Conservation (phyloP, 2,113 vertebrate species). For the Hypomesus transpacificus region DNA sequence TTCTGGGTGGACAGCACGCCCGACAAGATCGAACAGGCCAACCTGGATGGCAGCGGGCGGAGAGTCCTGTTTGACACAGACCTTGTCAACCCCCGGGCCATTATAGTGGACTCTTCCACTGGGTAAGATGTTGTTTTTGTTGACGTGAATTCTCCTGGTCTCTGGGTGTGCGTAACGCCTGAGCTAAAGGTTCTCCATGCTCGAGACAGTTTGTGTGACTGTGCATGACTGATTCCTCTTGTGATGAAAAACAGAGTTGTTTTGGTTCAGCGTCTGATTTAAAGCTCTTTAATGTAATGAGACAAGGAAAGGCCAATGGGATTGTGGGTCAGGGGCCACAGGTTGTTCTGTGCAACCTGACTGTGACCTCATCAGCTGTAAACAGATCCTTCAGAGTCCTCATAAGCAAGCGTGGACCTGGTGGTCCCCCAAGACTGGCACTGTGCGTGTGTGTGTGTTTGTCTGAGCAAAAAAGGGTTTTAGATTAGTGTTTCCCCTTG, state of each 20-base stretch:
- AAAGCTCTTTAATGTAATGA: neutral
- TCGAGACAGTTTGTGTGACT: neutral
- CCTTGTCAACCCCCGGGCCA: conserved; percentile 92
- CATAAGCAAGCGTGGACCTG: neutral
- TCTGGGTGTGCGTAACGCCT: neutral
- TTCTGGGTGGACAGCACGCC: conserved; percentile 95
- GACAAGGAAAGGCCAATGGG: neutral
- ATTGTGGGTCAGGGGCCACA: conserved; percentile 39
- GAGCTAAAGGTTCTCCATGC: neutral
- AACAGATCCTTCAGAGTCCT: conserved; percentile 37
- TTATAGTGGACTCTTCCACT: conserved; percentile 83
- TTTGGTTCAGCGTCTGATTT: too few species aligned
- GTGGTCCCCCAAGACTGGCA: conserved; percentile 7
- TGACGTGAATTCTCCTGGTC: too few species aligned
- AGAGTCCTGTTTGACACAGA: conserved; percentile 80
- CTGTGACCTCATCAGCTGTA: conserved; percentile 54
- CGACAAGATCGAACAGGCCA: conserved; percentile 84
- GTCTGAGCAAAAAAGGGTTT: neutral
- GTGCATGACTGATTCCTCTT: neutral
- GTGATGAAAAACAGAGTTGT: neutral
- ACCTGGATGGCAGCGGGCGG: conserved; percentile 83
- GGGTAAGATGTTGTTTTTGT: conserved; percentile 70
- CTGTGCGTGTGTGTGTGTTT: neutral
- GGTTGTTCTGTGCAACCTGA: conserved; percentile 45
- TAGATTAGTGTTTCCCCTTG: conserved; percentile 11